A percentile compares a stretch with the other conserved stretches of the same genome.
phyloP scores from a whole-genome alignment of 2,113 vertebrate species.

The Fulica atra region DNA sequence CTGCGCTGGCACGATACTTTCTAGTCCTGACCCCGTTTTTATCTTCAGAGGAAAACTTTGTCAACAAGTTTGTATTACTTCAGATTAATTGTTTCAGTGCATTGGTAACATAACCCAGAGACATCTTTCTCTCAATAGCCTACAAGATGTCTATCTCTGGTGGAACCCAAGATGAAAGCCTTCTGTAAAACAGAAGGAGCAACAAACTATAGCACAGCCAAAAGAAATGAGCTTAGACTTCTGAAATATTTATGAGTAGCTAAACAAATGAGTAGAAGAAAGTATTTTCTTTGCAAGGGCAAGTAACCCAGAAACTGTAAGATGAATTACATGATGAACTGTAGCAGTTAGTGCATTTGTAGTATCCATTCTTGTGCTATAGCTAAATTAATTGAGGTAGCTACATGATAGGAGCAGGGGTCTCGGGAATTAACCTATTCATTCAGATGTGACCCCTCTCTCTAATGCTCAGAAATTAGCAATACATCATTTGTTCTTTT shows the following conservation, averaged over 20 bases:
- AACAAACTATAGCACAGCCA: background rate
- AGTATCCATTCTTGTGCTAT: background rate
- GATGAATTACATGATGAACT: constrained; percentile 10
- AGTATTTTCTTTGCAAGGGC: background rate
- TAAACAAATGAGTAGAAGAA: background rate
- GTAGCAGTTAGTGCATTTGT: background rate
- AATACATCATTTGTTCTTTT: constrained; percentile 19
- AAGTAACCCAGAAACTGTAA: background rate
- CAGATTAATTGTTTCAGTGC: background rate
- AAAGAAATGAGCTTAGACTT: background rate
- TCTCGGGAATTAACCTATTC: constrained; percentile 28
- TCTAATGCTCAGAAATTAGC: constrained; percentile 14
- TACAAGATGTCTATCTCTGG: background rate
- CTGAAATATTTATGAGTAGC: background rate
- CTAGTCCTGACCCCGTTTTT: background rate
- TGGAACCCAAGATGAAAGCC: background rate
- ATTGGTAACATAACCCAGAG: background rate
- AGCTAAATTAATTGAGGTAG: constrained; percentile 32
- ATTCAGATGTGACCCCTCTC: constrained; percentile 15
- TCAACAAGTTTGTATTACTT: background rate
- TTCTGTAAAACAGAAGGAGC: background rate
- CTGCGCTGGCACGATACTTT: background rate
- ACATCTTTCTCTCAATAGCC: background rate
- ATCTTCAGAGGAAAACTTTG: background rate
- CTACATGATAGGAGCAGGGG: background rate